A percentile compares a stretch with the other conserved stretches of the same genome.
phyloP scores from a whole-genome alignment of 2,797 vertebrate genomes.

The Crax fasciolata region DNA sequence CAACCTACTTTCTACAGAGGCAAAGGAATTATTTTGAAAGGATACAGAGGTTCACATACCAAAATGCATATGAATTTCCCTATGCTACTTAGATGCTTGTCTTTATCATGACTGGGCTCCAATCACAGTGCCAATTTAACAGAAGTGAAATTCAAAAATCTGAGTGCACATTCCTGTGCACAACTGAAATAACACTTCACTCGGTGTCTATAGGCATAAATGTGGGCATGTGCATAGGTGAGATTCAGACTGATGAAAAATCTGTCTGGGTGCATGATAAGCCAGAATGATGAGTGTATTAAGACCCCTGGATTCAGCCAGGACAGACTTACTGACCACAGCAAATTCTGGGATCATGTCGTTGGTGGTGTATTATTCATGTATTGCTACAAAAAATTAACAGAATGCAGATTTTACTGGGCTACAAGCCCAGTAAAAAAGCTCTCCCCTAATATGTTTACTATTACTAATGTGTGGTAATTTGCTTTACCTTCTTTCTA shows the following conservation, averaged over 20 bases:
- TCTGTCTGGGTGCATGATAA: background rate
- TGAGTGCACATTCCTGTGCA: background rate
- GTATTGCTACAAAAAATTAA: background rate
- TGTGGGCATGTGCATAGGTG: background rate
- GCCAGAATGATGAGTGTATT: background rate
- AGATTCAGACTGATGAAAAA: background rate
- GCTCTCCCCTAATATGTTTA: background rate
- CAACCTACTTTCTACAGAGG: constrained; percentile 46
- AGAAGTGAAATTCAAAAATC: constrained; percentile 12
- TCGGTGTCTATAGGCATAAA: background rate
- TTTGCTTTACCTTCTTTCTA: background rate
- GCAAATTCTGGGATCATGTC: background rate
- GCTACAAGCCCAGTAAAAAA: constrained; percentile 6
- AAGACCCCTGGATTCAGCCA: background rate
- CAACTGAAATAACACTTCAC: background rate
- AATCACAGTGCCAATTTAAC: background rate
- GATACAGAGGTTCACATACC: background rate
- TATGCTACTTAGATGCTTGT: background rate
- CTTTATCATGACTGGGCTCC: background rate
- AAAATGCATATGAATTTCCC: background rate
- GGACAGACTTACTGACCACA: background rate
- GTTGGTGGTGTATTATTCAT: background rate
- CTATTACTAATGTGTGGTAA: background rate
- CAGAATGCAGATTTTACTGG: background rate
- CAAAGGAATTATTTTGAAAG: constrained; percentile 60